phyloP scores from a whole-genome alignment of 1,140 invertebrate species.

The Lepidotrigona ventralis region DNA sequence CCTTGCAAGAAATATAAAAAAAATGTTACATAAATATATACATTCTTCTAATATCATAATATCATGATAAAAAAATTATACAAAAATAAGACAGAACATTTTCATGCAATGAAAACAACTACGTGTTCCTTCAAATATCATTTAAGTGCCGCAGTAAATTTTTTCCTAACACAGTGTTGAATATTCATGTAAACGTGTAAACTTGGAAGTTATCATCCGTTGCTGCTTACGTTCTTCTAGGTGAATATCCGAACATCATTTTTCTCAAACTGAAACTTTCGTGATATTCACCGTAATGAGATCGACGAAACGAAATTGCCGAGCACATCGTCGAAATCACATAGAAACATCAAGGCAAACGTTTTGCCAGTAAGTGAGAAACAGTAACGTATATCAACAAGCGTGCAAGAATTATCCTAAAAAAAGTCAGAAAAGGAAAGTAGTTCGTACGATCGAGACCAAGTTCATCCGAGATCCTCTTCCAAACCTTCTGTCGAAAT shows the following conservation, averaged over 20 bases:
- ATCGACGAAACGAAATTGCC: neutral
- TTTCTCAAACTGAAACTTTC: neutral
- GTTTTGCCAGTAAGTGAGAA: conserved; percentile 4
- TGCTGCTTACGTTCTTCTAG: neutral
- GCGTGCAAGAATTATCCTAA: conserved; percentile 7
- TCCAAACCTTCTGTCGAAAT: conserved; percentile 78
- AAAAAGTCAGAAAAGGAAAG: conserved; percentile 10
- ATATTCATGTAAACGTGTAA: neutral
- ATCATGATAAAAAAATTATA: neutral
- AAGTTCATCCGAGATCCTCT: conserved; percentile 74
- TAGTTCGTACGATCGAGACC: conserved; percentile 72
- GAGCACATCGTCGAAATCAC: neutral
- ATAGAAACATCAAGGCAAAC: neutral
- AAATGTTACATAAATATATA: neutral
- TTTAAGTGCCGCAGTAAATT: neutral
- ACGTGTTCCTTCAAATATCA: neutral
- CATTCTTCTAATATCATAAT: neutral
- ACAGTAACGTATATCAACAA: neutral
- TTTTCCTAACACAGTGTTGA: neutral
- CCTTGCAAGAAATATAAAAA: neutral
- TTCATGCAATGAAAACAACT: neutral
- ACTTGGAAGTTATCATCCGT: neutral
- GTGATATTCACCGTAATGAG: neutral
- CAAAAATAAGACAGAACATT: neutral
- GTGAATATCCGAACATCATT: neutral